Evolutionary conservation across 2,797 vertebrate species (phyloP).

Genomic region (Oryzias dopingdopingensis): DNA sequence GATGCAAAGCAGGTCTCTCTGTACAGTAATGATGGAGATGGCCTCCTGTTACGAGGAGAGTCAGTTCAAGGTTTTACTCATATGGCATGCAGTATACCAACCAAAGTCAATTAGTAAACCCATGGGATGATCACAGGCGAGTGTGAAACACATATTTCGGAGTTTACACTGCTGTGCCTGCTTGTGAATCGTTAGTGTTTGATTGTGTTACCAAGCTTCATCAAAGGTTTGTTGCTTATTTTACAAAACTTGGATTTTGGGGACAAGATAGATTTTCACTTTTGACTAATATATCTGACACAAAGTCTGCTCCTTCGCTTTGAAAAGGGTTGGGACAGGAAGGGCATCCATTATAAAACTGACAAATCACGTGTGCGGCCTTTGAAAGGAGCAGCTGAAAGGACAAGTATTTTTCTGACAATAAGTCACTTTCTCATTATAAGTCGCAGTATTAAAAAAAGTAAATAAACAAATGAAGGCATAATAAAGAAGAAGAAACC

Average conservation of each 20-base stretch:
- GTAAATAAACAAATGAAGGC: too few relatives aligned
- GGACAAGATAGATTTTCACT: background rate
- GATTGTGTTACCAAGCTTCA: background rate
- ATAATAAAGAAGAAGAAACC: too few relatives aligned
- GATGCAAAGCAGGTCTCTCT: slow-evolving; percentile 49
- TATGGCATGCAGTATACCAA: slow-evolving; percentile 24
- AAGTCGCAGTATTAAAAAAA: too few relatives aligned
- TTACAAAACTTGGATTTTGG: background rate
- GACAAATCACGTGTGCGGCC: too few relatives aligned
- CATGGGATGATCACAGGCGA: slow-evolving; percentile 23
- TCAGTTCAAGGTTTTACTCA: slow-evolving; percentile 48
- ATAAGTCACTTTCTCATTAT: too few relatives aligned
- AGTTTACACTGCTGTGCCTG: slow-evolving; percentile 8
- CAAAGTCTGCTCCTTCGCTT: background rate
- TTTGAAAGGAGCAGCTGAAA: too few relatives aligned
- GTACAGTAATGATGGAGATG: slow-evolving; percentile 50
- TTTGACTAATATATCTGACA: background rate
- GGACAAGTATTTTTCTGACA: too few relatives aligned
- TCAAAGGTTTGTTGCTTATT: slow-evolving; percentile 5
- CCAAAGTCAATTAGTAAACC: slow-evolving; percentile 36
- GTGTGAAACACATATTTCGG: slow-evolving; percentile 15
- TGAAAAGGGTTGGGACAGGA: too few relatives aligned
- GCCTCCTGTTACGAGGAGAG: slow-evolving; percentile 43
- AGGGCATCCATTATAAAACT: too few relatives aligned
- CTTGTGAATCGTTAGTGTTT: slow-evolving; percentile 7